A percentile compares a stretch with the other conserved stretches of the same genome.
phyloP scores from a whole-genome alignment of 2,113 vertebrate species.

The Hippocampus abdominalis region DNA sequence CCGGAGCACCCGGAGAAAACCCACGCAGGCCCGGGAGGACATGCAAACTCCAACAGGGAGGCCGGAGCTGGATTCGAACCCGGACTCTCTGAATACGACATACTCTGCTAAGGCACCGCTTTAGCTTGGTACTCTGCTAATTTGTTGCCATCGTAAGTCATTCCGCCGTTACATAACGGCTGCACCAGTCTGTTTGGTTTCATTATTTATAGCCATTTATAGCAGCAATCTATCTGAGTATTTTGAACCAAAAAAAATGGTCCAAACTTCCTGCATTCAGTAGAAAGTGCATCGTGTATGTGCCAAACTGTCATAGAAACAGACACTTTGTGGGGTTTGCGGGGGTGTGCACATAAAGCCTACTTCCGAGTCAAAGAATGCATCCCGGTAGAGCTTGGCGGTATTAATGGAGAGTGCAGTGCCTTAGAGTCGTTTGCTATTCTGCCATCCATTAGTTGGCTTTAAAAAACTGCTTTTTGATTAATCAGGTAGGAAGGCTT shows the following conservation, averaged over 20 bases:
- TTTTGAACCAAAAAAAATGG: conserved; percentile 44
- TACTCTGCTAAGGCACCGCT: conserved; percentile 6
- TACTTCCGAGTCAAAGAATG: conserved; percentile 47
- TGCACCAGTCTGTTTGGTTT: conserved; percentile 46
- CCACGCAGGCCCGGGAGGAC: no score
- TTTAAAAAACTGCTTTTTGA: conserved; percentile 33
- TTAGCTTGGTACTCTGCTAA: conserved; percentile 39
- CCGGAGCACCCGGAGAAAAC: no score
- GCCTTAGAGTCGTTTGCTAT: conserved; percentile 38
- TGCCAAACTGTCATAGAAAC: conserved; percentile 41
- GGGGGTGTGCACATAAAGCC: conserved; percentile 19
- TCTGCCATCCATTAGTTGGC: conserved; percentile 53
- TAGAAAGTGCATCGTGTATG: conserved; percentile 44
- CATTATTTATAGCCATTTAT: conserved; percentile 63
- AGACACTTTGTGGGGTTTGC: conserved; percentile 42
- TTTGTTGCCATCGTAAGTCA: conserved; percentile 54
- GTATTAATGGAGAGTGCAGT: conserved; percentile 40
- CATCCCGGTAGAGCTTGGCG: conserved; percentile 31
- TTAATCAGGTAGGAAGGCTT: conserved; percentile 25
- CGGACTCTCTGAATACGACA: no score
- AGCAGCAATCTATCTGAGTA: conserved; percentile 45
- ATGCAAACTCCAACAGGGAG: no score
- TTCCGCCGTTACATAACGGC: conserved; percentile 51
- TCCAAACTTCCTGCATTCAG: conserved; percentile 39
- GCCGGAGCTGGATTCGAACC: no score